Conservation (phyloP, 2,888 invertebrate species). For the Chesias legatella region DNA sequence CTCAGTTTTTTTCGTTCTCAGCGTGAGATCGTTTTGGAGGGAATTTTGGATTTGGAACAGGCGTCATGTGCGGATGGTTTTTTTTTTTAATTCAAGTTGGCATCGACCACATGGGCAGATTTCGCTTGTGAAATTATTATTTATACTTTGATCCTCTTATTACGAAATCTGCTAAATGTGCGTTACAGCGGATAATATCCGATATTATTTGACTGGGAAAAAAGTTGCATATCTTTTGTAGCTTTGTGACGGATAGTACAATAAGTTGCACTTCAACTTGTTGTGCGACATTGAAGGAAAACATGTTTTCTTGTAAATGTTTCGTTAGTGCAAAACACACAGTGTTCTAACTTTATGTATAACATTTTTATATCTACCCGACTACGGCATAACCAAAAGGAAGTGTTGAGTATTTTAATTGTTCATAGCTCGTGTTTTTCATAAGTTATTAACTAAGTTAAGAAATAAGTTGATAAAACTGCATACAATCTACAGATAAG, state of each 20-base stretch:
- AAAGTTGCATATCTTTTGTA: constrained; percentile 28
- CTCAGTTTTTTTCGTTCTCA: constrained; percentile 58
- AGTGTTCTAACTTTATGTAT: too few species aligned
- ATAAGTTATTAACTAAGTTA: too few species aligned
- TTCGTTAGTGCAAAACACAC: too few species aligned
- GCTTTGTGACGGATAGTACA: constrained; percentile 40
- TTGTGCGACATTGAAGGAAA: too few species aligned
- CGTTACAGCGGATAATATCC: constrained; percentile 44
- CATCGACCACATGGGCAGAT: constrained; percentile 34
- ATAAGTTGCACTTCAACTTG: too few species aligned
- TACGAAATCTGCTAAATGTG: constrained; percentile 53
- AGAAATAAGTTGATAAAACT: too few species aligned
- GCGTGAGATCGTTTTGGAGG: constrained; percentile 77
- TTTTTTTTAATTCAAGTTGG: constrained; percentile 41
- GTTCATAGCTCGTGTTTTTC: too few species aligned
- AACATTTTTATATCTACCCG: too few species aligned
- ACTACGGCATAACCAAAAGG: too few species aligned
- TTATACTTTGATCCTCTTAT: constrained; percentile 44
- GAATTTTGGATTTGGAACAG: constrained; percentile 71
- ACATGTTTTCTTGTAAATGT: too few species aligned
- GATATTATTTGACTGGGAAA: constrained; percentile 10
- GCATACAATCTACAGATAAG: too few species aligned
- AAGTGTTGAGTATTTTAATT: too few species aligned
- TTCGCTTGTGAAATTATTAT: constrained; percentile 55
- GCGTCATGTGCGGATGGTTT: constrained; percentile 67